phyloP scores from a whole-genome alignment of 2,888 invertebrate species.

The Barypeithes pellucidus region DNA sequence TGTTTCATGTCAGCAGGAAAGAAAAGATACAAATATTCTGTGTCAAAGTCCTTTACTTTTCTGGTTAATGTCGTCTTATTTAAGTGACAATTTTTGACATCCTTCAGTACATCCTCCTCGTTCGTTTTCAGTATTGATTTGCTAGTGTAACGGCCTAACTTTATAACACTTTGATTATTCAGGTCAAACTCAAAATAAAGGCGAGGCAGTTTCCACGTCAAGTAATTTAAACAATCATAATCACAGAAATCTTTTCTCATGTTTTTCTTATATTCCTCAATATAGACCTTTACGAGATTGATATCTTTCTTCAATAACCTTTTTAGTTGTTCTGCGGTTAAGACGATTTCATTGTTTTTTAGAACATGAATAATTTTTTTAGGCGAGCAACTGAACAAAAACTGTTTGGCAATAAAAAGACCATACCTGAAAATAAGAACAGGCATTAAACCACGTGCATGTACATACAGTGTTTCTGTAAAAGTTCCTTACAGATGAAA shows the following conservation, averaged over 20 bases:
- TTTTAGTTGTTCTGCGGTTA: conserved; percentile 56
- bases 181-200: conserved; percentile 50
- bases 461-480: too few species aligned
- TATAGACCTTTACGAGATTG: conserved; percentile 52
- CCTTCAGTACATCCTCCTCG: conserved; percentile 49
- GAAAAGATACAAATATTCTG: conserved; percentile 42
- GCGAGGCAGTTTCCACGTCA: conserved; percentile 52
- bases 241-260: conserved; percentile 37
- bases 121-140: conserved; percentile 47
- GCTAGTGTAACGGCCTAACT: conserved; percentile 53
- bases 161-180: conserved; percentile 19
- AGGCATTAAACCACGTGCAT: too few species aligned
- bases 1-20: conserved; percentile 46
- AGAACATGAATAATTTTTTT: conserved; percentile 55
- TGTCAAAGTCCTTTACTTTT: conserved; percentile 49
- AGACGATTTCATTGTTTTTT: conserved; percentile 47
- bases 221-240: conserved; percentile 48
- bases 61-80: conserved; percentile 48
- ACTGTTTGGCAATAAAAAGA: conserved; percentile 49
- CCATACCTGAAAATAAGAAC: conserved; percentile 58
- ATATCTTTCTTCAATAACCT: conserved; percentile 54
- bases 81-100: conserved; percentile 43
- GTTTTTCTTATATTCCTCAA: conserved; percentile 49
- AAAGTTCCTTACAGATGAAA: too few species aligned
- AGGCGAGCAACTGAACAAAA: conserved; percentile 57